Evolutionary conservation across 2,888 invertebrate genomes (phyloP), one percentile per base, ranked within the genome.

Genomic region (Oligia fasciuncula): DNA sequence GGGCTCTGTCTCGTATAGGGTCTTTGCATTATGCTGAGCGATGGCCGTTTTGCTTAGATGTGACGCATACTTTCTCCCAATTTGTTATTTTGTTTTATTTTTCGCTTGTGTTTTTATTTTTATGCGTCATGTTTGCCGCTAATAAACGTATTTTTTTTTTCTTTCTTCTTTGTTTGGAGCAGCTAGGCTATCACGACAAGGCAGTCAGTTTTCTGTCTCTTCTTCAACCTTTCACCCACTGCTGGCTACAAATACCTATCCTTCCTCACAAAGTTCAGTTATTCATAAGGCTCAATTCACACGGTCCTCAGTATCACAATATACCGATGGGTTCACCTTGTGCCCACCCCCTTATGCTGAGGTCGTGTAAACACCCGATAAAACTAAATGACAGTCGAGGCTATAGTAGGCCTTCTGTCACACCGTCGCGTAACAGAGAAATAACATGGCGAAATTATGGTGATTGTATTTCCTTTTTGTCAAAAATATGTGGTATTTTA

Each of bases 371-470:
- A 74, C 79, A 73, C 49, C 54, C 84, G 69, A 88, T 88, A 79
- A 84, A 89, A 77, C 65, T 71, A 76, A 80, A 82, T 69, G 84
- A 77, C 80, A 84, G 51, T 89, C 79, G 77, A 88, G 88, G 86
- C 71, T 75, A 49, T 23, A n/a, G 67, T 17, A 43, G 49, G 63
- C 19, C 8, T 46, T 11, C 43, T 75, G 11, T 85, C 49, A 89
- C 78, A 89, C 84, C 76, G 84, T 19, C 13, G 65, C 43, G 77
- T 74, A 81, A 40, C 29, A 40, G 1, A 68, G 3, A 11, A 51
- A 23, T 54, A 65, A 66, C 8, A 68, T 40, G 0, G 54, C 19
- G 1, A 79, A 49, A 49, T 67, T 9, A 40, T 62, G 54, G 3
- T 54, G 6, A 40, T 54, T 46, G 14, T 0, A 23, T 29, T 23